Evolutionary conservation across 2,797 vertebrate genomes (phyloP).

Genomic region (Xiphophorus birchmanni): DNA sequence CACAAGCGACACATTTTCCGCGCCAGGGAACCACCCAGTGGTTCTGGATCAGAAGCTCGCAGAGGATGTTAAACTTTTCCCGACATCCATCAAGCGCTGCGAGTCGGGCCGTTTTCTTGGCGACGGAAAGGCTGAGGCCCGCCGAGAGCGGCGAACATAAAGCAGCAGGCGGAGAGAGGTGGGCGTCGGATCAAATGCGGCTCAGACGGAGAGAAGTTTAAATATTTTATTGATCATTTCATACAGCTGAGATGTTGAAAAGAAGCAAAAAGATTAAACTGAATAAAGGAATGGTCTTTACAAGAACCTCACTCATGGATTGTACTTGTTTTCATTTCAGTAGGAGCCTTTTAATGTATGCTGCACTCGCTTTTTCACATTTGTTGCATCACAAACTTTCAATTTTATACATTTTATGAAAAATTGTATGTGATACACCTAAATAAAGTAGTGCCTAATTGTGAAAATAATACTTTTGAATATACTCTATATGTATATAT

Average conservation of each 20-base stretch:
- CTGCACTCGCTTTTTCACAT: background rate
- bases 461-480: background rate
- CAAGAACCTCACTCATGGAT: conserved; percentile 58
- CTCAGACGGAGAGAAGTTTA: conserved; percentile 74
- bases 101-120: conserved; percentile 33
- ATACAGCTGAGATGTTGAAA: conserved; percentile 80
- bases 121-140: conserved; percentile 38
- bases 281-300: conserved; percentile 80
- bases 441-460: background rate
- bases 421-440: background rate
- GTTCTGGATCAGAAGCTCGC: conserved; percentile 58
- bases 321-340: conserved; percentile 19
- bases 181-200: conserved; percentile 74
- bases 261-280: conserved; percentile 74
- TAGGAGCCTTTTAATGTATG: background rate
- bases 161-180: conserved; percentile 42
- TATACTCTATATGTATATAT: background rate
- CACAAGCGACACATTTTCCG: conserved; percentile 68
- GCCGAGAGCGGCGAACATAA: conserved; percentile 41
- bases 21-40: conserved; percentile 27
- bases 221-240: conserved; percentile 83
- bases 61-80: conserved; percentile 56
- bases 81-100: conserved; percentile 54
- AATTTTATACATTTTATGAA: background rate
- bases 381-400: background rate